Evolutionary conservation across 2,797 vertebrate genomes (phyloP).

Genomic region (Spinus pinus): DNA sequence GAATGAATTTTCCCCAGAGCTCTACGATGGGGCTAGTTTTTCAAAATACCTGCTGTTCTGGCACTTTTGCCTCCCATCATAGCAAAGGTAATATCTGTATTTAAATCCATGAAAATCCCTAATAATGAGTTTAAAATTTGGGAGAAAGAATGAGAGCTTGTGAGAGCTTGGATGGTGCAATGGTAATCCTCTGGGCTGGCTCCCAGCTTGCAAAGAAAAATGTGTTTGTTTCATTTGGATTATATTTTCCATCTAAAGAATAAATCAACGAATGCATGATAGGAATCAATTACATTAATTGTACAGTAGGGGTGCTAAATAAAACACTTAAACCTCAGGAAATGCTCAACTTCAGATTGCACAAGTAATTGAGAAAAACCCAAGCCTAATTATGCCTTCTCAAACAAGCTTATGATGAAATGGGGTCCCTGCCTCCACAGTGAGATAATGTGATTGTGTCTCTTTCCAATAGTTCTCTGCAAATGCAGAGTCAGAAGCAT

Average conservation of each 20-base stretch:
- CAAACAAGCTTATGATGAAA: slow-evolving; percentile 16
- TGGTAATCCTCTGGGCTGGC: neutral
- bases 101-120: neutral
- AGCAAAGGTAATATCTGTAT: neutral
- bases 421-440: neutral
- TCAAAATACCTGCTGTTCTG: neutral
- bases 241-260: neutral
- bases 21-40: neutral
- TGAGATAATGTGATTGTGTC: neutral
- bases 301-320: slow-evolving; percentile 1
- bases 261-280: neutral
- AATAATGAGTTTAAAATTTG: neutral
- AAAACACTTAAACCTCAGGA: slow-evolving; percentile 36
- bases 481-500: neutral
- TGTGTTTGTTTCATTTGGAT: neutral
- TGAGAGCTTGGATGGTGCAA: neutral
- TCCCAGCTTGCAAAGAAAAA: neutral
- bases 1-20: neutral
- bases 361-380: neutral
- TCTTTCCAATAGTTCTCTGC: neutral
- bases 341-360: neutral
- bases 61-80: neutral
- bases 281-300: slow-evolving; percentile 22
- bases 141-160: neutral
- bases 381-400: neutral